Base-by-base conservation (phyloP, 2,113 vertebrate species). In the Psephotus haematonotus region DNA sequence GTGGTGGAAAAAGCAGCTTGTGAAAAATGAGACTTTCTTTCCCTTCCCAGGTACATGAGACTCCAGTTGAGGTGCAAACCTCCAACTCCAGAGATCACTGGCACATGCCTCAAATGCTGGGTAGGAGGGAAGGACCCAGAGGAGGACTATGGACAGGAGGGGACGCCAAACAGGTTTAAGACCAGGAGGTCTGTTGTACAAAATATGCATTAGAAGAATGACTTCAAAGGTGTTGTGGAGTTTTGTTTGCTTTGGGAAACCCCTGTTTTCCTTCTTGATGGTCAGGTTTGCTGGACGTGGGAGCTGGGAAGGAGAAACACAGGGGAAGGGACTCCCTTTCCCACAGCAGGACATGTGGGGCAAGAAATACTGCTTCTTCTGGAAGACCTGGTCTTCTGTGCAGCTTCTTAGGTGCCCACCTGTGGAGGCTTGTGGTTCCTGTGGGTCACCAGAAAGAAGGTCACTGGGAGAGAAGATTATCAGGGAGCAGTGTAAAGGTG, bases 31-130 rank as follows among this genome's bases (percentile, higher is more conserved):
- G 29, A 24, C 10, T 33, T 33, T 60, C 16, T 27, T 63, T 74
- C 67, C 39, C 25, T 24, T 46, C 31, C 20, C 33, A 57, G 5
- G 15, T 12, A 23, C 9, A 1, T 10, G 14, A 29, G 37, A n/a
- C 49, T 55, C 31, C 27, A 50, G 27, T 5, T 64, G 49, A 39
- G 37, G 63, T 39, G 39, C 24, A 43, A 57, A 5, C 4, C 49
- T 69, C 43, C 35, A 44, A 7, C 41, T 62, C 69, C 39, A 27
- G 70, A 82, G 47, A 75, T 17, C 11, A 11, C 7, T 15, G 17
- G 20, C 17, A 31, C 4, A 6, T 2, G 4, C 6, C 20, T 78
- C 19, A 52, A 31, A 16, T 0, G 3, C 19, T 0, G 1, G 14
- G 25, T 41, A 35, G 8, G 16, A 71, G 27, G 10, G 31, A 46